Evolutionary conservation across 2,113 vertebrate species (phyloP), one percentile per base, ranked within the genome.

Genomic region (Tretioscincus oriximinensis): DNA sequence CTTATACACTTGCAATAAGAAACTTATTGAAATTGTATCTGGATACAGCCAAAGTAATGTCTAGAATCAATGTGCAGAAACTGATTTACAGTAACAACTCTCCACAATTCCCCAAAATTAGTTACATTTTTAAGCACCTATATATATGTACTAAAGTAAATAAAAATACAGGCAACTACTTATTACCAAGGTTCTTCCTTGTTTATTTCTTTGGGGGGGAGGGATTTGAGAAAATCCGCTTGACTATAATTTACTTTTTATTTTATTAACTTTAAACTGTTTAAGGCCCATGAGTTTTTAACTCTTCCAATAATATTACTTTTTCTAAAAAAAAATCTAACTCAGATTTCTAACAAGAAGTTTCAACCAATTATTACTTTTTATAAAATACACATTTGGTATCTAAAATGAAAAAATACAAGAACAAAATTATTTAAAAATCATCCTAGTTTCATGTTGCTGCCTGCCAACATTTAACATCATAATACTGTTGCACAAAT

Each of bases 401-500:
- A 18, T 6, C 41, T 68, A 68, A 83, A 76, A 75, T 64, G 79
- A 41, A 83, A 88, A 86, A 31, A 31, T 41, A 45, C 35, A 76
- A 0, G 4, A 81, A 18, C 26, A 74, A 58, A 58, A 58, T 16
- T 76, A 81, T 77, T 82, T 67, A 82, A 76, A 82, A 76, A 49
- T 63, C 29, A 1, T 76, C 47, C 65, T 21, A 8, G n/a, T 47
- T 86, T 66, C 70, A 9, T 9, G 7, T 24, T 70, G 60, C 16
- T 88, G 77, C 20, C 60, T 78, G 81, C 51, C 81, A 83, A 35
- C 35, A 82, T 75, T 49, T 84, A 51, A 10, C 89, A 76, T 82
- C 87, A 86, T 69, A 80, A 84, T 61, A 58, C 54, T 20, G 24
- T 70, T 71, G 64, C 45, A 8, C 65, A 22, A 10, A 51, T 65